Evolutionary conservation across 2,113 vertebrate species (phyloP), one percentile per base, ranked within the genome.

Genomic region (Fregata magnificens): DNA sequence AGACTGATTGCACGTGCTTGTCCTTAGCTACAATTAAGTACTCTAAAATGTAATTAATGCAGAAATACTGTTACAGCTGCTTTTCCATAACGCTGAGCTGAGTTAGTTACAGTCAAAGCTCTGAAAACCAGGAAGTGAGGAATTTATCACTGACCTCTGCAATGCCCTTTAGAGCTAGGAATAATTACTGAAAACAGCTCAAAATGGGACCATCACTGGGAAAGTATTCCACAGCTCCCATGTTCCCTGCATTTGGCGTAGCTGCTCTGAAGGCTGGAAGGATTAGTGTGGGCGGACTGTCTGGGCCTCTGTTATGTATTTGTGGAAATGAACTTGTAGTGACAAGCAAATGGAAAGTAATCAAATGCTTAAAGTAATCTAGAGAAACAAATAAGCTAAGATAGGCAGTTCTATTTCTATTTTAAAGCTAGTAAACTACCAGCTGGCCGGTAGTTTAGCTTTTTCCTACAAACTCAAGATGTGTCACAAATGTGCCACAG

Each of bases 1-100:
- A 72, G 55, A 42, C 76, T 88, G 58, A 79, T 45, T 86, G 83
- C 80, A 93, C 11, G 31, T 61, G 65, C 81, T 71, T 93, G 36
- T 85, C 58, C 38, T 85, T 53, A 76, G 58, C 83, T 87, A 79
- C 61, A 76, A 82, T 84, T 89, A 94, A 86, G 62, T 82, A 85
- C 73, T 89, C 81, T 21, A 42, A 89, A 89, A 89, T 69, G 29
- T 44, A 88, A 83, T 83, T 71, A 84, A 90, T 56, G 49, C 77
- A 94, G 76, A 83, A 88, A 93, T 86, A 73, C 52, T 73, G 78
- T 77, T 74, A 90, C 40, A 95, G 70, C 83, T 95, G 97, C 63
- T 91, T 86, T 89, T 91, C 70, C 1, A 0, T 59, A 92, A 89
- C 19, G 34, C 49, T 71, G 63, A 77, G 45, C n/a, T 52, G 80